Evolutionary conservation across 2,888 invertebrate species (phyloP).

Genomic region (Diaprepes abbreviatus): DNA sequence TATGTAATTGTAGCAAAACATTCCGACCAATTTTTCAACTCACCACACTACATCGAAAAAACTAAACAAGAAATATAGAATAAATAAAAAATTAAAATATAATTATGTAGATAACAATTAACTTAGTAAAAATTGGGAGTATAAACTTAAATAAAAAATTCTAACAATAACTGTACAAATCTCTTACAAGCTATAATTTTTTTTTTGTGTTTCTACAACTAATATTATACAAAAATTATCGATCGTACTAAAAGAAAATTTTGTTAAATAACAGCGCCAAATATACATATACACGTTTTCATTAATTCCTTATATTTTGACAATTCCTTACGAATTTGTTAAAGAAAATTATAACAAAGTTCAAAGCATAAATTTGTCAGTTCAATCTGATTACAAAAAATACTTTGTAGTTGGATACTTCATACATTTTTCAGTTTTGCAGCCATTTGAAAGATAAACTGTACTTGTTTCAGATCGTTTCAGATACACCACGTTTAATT

Average conservation of each 20-base stretch:
- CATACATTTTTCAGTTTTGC: too few relatives aligned
- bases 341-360: too few relatives aligned
- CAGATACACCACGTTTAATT: too few relatives aligned
- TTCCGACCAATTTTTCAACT: constrained; percentile 3
- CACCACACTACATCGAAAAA: constrained; percentile 4
- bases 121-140: constrained; percentile 52
- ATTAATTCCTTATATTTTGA: too few relatives aligned
- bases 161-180: constrained; percentile 45
- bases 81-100: constrained; percentile 59
- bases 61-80: constrained; percentile 50
- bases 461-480: too few relatives aligned
- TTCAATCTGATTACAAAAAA: too few relatives aligned
- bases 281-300: too few relatives aligned
- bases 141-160: constrained; percentile 58
- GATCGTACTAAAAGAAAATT: neutral
- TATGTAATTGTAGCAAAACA: constrained; percentile 7
- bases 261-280: neutral
- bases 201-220: constrained; percentile 5
- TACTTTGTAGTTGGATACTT: too few relatives aligned
- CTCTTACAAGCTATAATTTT: constrained; percentile 15
- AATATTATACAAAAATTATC: constrained; percentile 17
- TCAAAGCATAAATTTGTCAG: too few relatives aligned
- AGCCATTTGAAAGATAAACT: too few relatives aligned
- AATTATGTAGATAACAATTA: constrained; percentile 58
- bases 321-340: too few relatives aligned